These are phyloP conservation scores for Aldrovandia affinis DNA, from an alignment of 2,797 vertebrate genomes.

Conservation along the genomic window DNA sequence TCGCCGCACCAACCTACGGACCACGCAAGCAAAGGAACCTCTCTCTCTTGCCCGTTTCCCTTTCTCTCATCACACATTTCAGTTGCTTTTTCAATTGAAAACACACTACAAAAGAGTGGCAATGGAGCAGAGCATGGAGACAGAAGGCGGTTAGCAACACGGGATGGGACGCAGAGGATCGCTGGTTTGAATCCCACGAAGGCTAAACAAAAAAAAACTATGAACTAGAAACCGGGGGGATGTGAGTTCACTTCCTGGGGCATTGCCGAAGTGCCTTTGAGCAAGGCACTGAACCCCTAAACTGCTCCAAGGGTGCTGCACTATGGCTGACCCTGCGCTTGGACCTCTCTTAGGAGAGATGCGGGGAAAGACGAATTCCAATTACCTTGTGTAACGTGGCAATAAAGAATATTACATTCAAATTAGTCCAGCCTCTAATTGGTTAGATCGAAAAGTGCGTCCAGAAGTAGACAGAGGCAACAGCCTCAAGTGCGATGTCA, in stretches of 20 bases:
- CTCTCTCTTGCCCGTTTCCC: slow-evolving; percentile 7
- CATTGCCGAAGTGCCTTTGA: too few species aligned
- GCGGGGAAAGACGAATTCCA: too few species aligned
- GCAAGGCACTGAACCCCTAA: too few species aligned
- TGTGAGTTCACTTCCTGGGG: too few species aligned
- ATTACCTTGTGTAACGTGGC: too few species aligned
- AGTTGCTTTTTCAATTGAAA: slow-evolving; percentile 40
- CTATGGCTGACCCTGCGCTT: too few species aligned
- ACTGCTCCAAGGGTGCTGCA: too few species aligned
- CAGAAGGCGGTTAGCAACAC: slow-evolving; percentile 51
- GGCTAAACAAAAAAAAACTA: too few species aligned
- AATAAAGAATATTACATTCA: too few species aligned
- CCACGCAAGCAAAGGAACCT: background rate
- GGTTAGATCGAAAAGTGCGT: background rate
- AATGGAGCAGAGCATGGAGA: slow-evolving; percentile 41
- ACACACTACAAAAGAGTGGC: slow-evolving; percentile 25
- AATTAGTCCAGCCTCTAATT: background rate
- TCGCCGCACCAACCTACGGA: background rate
- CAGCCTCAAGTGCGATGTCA: background rate
- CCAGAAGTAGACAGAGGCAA: background rate
- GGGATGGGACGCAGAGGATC: slow-evolving; percentile 38
- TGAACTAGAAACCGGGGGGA: too few species aligned
- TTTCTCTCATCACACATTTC: slow-evolving; percentile 37
- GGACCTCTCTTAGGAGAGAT: too few species aligned
- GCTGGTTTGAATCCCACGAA: too few species aligned